These are phyloP conservation scores for Lasioglossum oenotherae DNA, from an alignment of 2,888 invertebrate genomes.

Conservation along the genomic window DNA sequence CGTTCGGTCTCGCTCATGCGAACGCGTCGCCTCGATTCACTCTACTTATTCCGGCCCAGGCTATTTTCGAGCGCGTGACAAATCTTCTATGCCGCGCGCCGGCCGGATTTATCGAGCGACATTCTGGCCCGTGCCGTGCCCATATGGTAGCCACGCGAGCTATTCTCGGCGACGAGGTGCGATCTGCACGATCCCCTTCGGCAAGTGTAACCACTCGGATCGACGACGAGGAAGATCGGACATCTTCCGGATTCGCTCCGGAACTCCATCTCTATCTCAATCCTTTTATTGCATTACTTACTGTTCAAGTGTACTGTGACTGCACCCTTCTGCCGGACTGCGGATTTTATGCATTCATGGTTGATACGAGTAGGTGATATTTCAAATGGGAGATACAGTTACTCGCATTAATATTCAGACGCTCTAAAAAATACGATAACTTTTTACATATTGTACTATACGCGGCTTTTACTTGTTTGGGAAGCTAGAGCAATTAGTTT, in stretches of 20 bases:
- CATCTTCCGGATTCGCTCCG: neutral
- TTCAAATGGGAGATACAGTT: no score
- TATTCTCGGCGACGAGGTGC: conserved; percentile 66
- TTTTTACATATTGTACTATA: no score
- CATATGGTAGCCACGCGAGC: conserved; percentile 69
- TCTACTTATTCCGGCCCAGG: conserved; percentile 63
- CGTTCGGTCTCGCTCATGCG: conserved; percentile 16
- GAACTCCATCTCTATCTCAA: neutral
- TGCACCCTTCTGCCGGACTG: no score
- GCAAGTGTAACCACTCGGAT: conserved; percentile 27
- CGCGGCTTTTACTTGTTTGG: no score
- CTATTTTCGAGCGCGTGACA: conserved; percentile 73
- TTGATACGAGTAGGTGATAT: no score
- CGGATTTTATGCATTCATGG: no score
- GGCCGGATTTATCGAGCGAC: conserved; percentile 73
- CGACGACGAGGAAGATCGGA: conserved; percentile 15
- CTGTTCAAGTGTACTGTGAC: no score
- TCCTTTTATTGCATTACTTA: neutral
- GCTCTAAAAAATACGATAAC: no score
- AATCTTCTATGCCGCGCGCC: conserved; percentile 59
- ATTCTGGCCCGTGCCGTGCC: conserved; percentile 68
- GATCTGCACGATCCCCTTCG: conserved; percentile 41
- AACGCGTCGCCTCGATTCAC: conserved; percentile 15
- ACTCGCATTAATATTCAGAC: no score
- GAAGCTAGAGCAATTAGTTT: no score